phyloP scores from a whole-genome alignment of 2,888 invertebrate genomes.

The Gerosis bhagava region DNA sequence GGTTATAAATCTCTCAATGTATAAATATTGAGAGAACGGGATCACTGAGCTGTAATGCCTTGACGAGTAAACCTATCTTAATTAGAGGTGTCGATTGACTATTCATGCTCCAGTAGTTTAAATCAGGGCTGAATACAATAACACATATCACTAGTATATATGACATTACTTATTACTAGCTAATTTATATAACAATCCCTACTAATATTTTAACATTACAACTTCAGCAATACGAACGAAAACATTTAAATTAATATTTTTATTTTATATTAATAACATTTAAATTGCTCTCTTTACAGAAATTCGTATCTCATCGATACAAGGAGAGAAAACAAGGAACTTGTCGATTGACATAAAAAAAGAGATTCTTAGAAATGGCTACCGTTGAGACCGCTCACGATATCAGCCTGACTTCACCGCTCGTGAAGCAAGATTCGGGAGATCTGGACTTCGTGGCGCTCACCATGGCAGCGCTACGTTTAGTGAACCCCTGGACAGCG shows the following conservation, averaged over 20 bases:
- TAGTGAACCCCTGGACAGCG: slow-evolving; percentile 69
- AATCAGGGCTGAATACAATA: slow-evolving; percentile 11
- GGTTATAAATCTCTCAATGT: slow-evolving; percentile 9
- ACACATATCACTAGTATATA: too few species aligned
- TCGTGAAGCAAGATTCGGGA: slow-evolving; percentile 55
- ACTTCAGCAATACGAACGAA: too few species aligned
- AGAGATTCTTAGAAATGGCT: slow-evolving; percentile 51
- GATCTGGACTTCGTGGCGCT: slow-evolving; percentile 68
- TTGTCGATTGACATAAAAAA: slow-evolving; percentile 7
- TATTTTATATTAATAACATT: too few species aligned
- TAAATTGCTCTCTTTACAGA: background rate
- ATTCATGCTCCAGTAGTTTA: slow-evolving; percentile 18
- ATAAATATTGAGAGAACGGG: slow-evolving; percentile 1
- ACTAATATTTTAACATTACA: too few species aligned
- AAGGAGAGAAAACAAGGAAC: background rate
- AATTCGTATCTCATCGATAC: background rate
- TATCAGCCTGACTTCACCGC: slow-evolving; percentile 55
- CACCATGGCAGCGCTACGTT: slow-evolving; percentile 73
- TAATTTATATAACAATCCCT: too few species aligned
- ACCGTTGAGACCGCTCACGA: slow-evolving; percentile 63
- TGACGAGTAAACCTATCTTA: slow-evolving; percentile 13
- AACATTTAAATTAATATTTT: too few species aligned
- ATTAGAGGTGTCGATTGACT: slow-evolving; percentile 16
- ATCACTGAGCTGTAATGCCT: slow-evolving; percentile 4
- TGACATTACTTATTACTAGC: too few species aligned